A percentile compares a stretch with the other conserved stretches of the same genome.
Evolutionary conservation across 2,797 vertebrate species (phyloP).

Genomic region (Protosalanx chinensis): DNA sequence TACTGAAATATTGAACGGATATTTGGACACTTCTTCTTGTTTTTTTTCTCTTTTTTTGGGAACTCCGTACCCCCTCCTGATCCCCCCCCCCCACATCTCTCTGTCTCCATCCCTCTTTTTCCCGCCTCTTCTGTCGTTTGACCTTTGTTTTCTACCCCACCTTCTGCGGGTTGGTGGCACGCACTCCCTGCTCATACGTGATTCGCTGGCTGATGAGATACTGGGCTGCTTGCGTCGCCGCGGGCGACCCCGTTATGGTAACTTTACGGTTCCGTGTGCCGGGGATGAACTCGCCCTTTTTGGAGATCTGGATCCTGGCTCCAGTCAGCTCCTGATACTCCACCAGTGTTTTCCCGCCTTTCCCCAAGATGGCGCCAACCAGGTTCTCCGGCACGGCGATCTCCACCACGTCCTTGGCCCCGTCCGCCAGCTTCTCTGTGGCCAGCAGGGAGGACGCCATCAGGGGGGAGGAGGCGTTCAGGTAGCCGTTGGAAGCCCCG

Average conservation of each 20-base stretch:
- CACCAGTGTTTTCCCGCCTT: conserved; percentile 94
- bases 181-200: conserved; percentile 94
- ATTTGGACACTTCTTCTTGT: conserved; percentile 72
- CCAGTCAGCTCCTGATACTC: conserved; percentile 97
- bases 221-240: conserved; percentile 92
- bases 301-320: conserved; percentile 96
- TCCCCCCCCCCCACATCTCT: conserved; percentile 55
- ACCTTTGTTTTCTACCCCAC: conserved; percentile 78
- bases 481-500: conserved; percentile 86
- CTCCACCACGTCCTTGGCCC: conserved; percentile 93
- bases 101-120: conserved; percentile 68
- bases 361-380: conserved; percentile 93
- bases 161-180: conserved; percentile 95
- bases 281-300: conserved; percentile 96
- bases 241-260: conserved; percentile 93
- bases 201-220: conserved; percentile 98
- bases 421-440: conserved; percentile 87
- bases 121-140: conserved; percentile 64
- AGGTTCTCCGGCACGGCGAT: conserved; percentile 95
- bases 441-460: conserved; percentile 87
- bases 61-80: conserved; percentile 61
- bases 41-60: conserved; percentile 40
- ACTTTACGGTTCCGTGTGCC: conserved; percentile 97
- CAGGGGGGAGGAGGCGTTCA: conserved; percentile 85
- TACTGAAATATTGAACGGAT: conserved; percentile 76